These are phyloP conservation scores for Liopterus haemorrhoidalis DNA, from an alignment of 2,888 invertebrate genomes.

Conservation along the genomic window DNA sequence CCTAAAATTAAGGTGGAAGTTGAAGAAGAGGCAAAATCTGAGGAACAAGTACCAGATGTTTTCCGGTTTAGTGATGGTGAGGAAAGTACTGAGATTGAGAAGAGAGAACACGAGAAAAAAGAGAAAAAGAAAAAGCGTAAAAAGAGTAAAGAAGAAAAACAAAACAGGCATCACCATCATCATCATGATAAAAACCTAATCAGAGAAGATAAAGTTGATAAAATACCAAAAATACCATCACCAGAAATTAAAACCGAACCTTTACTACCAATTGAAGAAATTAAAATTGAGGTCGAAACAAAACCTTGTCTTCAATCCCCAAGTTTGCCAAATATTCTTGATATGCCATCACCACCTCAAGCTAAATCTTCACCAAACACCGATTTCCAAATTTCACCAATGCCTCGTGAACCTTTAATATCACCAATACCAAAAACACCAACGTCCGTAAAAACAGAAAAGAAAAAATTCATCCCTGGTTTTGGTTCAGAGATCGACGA, in stretches of 20 bases:
- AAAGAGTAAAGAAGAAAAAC: constrained; percentile 72
- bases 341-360: constrained; percentile 53
- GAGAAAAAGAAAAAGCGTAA: constrained; percentile 83
- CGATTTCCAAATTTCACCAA: constrained; percentile 39
- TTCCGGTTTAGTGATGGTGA: constrained; percentile 58
- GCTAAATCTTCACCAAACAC: constrained; percentile 41
- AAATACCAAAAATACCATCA: constrained; percentile 37
- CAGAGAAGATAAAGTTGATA: too few species aligned
- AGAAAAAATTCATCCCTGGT: constrained; percentile 60
- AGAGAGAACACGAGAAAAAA: constrained; percentile 52
- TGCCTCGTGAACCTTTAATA: constrained; percentile 41
- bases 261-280: constrained; percentile 27
- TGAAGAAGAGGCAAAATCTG: constrained; percentile 39
- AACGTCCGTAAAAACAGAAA: constrained; percentile 44
- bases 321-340: constrained; percentile 59
- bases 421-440: constrained; percentile 57
- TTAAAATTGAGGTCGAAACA: constrained; percentile 39
- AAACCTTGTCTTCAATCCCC: constrained; percentile 50
- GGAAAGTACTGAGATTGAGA: constrained; percentile 49
- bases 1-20: constrained; percentile 40
- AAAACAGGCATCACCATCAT: constrained; percentile 62
- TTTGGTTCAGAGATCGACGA: constrained; percentile 63
- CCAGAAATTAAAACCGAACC: constrained; percentile 29
- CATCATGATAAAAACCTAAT: constrained; percentile 51
- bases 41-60: constrained; percentile 48